A percentile compares a stretch with the other conserved stretches of the same genome.
Conservation (phyloP, 2,797 vertebrate genomes). For the Pogonophryne albipinna region DNA sequence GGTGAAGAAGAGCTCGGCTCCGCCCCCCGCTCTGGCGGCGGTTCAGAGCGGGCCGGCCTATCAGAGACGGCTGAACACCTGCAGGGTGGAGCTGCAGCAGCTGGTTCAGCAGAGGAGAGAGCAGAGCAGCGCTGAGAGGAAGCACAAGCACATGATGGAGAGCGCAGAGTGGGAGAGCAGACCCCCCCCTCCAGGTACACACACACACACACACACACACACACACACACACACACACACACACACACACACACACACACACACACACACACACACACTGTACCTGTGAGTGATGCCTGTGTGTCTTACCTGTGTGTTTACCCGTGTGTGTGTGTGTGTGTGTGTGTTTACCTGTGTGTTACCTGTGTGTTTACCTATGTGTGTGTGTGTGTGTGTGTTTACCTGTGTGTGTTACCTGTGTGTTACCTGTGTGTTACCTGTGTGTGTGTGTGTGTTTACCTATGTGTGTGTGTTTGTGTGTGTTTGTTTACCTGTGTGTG, state of each 20-base stretch:
- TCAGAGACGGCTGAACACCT: conserved; percentile 93
- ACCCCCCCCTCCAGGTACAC: conserved; percentile 92
- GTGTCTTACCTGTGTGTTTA: too few species aligned
- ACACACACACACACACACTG: neutral
- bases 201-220: neutral
- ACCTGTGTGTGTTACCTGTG: too few species aligned
- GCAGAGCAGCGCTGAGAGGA: conserved; percentile 94
- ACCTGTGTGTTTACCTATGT: too few species aligned
- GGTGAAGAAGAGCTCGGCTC: conserved; percentile 79
- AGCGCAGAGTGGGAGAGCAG: conserved; percentile 97
- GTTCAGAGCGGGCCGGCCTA: conserved; percentile 86
- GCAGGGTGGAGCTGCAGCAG: conserved; percentile 95
- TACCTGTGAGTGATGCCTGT: too few species aligned
- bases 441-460: too few species aligned
- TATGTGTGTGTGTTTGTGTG: too few species aligned
- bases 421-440: too few species aligned
- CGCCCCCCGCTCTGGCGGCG: conserved; percentile 81
- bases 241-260: conserved; percentile 4
- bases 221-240: neutral
- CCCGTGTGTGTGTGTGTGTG: neutral
- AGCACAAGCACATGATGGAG: conserved; percentile 98
- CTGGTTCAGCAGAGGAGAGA: conserved; percentile 96
- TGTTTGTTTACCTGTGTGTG: too few species aligned
- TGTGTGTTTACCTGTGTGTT: conserved; percentile 9
- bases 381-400: too few species aligned